Evolutionary conservation across 2,797 vertebrate genomes (phyloP).

Genomic region (Smutsia temminckii): DNA sequence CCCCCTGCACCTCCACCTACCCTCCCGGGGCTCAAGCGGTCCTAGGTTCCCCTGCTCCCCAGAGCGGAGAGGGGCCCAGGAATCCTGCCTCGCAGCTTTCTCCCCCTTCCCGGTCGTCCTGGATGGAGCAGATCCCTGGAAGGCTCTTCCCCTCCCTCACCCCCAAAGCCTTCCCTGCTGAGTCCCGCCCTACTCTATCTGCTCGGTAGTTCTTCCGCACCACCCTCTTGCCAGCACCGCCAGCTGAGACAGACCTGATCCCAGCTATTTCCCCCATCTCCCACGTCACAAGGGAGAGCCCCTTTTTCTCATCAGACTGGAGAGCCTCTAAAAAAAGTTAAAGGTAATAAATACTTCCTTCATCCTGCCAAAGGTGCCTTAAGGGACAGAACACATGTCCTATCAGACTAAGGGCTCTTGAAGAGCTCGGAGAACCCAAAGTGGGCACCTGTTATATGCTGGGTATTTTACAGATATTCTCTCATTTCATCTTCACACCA

Average conservation of each 20-base stretch:
- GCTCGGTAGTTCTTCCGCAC: neutral
- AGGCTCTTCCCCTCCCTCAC: neutral
- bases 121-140: neutral
- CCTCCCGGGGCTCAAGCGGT: neutral
- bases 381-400: neutral
- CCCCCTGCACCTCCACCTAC: accelerated
- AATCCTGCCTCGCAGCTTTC: neutral
- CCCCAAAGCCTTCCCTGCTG: neutral
- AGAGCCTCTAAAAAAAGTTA: neutral
- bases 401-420: neutral
- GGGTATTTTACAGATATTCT: neutral
- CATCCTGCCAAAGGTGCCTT: neutral
- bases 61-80: neutral
- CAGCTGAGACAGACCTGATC: neutral
- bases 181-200: too few relatives aligned
- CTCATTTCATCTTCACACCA: neutral
- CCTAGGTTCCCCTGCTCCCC: neutral
- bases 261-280: neutral
- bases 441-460: neutral
- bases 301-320: neutral
- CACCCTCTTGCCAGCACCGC: neutral
- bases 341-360: neutral
- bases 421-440: neutral
- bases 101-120: neutral
- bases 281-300: neutral